Conservation (phyloP, 2,888 invertebrate species). For the Hylaea fasciaria region DNA sequence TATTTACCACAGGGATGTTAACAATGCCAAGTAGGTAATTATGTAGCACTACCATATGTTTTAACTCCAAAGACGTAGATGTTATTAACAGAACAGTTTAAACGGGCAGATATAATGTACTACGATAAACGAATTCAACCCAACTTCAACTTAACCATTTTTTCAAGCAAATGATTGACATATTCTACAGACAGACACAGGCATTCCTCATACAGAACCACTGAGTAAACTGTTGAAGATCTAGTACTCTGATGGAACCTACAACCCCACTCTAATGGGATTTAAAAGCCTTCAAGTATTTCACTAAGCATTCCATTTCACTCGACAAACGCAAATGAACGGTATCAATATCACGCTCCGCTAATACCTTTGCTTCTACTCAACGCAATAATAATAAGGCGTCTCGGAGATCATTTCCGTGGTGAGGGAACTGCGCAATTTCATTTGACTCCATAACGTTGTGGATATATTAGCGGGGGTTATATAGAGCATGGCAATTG, state of each 20-base stretch:
- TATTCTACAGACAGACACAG: too few relatives aligned
- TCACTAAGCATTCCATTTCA: constrained; percentile 19
- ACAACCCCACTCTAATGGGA: constrained; percentile 1
- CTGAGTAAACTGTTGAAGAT: constrained; percentile 6
- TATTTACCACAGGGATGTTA: too few relatives aligned
- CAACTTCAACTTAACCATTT: too few relatives aligned
- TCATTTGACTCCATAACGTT: constrained; percentile 40
- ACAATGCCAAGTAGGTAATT: too few relatives aligned
- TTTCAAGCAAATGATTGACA: too few relatives aligned
- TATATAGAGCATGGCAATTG: constrained; percentile 15
- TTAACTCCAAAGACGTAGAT: too few relatives aligned
- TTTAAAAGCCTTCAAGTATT: constrained; percentile 5
- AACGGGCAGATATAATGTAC: too few relatives aligned
- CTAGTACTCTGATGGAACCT: too few relatives aligned
- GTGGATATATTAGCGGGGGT: constrained; percentile 32
- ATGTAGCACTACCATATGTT: too few relatives aligned
- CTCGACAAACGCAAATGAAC: constrained; percentile 32
- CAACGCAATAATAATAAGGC: constrained; percentile 41
- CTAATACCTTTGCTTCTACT: constrained; percentile 32
- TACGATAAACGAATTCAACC: too few relatives aligned
- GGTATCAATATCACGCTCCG: constrained; percentile 32
- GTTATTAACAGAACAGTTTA: too few relatives aligned
- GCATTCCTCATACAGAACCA: too few relatives aligned
- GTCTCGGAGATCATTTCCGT: constrained; percentile 42
- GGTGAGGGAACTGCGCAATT: constrained; percentile 41